Evolutionary conservation across 2,888 invertebrate genomes (phyloP).

Genomic region (Terebella lapidaria): DNA sequence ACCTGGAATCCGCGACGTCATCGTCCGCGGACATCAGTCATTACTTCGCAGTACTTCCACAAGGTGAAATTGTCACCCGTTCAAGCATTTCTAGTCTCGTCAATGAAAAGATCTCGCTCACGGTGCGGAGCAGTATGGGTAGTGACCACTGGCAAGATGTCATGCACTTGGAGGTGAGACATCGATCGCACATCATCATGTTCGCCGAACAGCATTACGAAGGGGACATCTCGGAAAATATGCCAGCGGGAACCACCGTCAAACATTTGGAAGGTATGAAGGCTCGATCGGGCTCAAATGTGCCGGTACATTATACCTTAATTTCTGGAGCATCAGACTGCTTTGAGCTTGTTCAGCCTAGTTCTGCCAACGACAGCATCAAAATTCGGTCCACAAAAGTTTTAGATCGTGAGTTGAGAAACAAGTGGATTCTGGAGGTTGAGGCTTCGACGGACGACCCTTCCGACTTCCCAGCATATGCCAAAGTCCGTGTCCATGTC

Average conservation of each 20-base stretch:
- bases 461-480: neutral
- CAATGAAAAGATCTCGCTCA: constrained; percentile 22
- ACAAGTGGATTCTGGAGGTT: constrained; percentile 51
- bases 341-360: constrained; percentile 17
- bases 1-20: constrained; percentile 1
- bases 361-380: constrained; percentile 17
- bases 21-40: constrained; percentile 5
- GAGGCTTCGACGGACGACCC: neutral
- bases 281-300: constrained; percentile 3
- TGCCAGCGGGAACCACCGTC: constrained; percentile 12
- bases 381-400: constrained; percentile 64
- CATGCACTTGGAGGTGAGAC: constrained; percentile 18
- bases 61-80: constrained; percentile 30
- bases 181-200: constrained; percentile 14
- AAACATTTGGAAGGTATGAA: constrained; percentile 16
- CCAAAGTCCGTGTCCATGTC: constrained; percentile 66
- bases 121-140: constrained; percentile 20
- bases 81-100: constrained; percentile 21
- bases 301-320: constrained; percentile 13
- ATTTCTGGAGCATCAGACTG: constrained; percentile 10
- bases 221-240: constrained; percentile 21
- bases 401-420: constrained; percentile 68
- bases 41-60: constrained; percentile 14
- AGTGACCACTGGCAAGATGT: constrained; percentile 19
- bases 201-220: constrained; percentile 19